Conservation (phyloP, 2,797 vertebrate species). For the Lithobates pipiens region DNA sequence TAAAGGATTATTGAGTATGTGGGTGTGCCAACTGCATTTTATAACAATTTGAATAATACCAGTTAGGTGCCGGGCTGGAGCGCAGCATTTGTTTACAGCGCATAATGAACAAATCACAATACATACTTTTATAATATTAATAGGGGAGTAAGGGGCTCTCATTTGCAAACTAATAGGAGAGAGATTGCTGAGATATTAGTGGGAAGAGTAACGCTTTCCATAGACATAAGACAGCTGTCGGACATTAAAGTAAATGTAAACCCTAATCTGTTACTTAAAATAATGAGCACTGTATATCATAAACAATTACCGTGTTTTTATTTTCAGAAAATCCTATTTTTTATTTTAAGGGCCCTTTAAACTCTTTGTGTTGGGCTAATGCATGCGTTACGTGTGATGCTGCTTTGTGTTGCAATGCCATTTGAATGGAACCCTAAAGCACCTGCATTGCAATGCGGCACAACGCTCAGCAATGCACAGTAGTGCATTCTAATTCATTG, state of each 20-base stretch:
- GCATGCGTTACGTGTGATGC: too few relatives aligned
- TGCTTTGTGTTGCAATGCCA: too few relatives aligned
- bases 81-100: slow-evolving; percentile 9
- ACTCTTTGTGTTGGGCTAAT: too few relatives aligned
- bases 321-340: too few relatives aligned
- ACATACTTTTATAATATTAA: neutral
- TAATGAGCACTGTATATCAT: too few relatives aligned
- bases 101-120: slow-evolving; percentile 4
- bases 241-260: neutral
- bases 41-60: slow-evolving; percentile 15
- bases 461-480: too few relatives aligned
- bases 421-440: too few relatives aligned
- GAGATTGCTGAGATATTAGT: neutral
- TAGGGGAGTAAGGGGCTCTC: slow-evolving; percentile 4
- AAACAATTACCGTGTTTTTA: too few relatives aligned
- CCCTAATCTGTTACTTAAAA: neutral
- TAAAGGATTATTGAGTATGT: slow-evolving; percentile 27
- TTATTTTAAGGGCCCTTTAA: too few relatives aligned
- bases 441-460: too few relatives aligned
- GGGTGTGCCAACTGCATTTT: slow-evolving; percentile 22
- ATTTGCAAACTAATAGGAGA: neutral
- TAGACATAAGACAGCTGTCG: neutral
- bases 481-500: too few relatives aligned
- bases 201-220: neutral
- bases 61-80: neutral